A percentile compares a stretch with the other conserved stretches of the same genome.
Conservation (phyloP, 2,113 vertebrate species). For the Eptesicus fuscus region DNA sequence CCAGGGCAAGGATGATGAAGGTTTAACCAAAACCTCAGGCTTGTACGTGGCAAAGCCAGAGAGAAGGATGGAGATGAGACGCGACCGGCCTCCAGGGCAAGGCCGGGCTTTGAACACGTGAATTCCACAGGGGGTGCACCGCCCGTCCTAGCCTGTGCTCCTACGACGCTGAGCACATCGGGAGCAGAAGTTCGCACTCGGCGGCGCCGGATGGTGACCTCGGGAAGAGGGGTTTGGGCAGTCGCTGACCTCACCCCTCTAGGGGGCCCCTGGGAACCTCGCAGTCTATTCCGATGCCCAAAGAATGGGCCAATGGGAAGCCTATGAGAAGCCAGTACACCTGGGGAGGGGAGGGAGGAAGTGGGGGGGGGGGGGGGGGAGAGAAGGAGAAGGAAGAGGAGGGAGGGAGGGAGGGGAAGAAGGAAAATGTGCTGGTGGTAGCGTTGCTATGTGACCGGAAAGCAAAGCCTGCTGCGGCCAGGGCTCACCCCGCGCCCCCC, state of each 20-base stretch:
- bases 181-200: neutral
- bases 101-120: neutral
- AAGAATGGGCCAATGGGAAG: neutral
- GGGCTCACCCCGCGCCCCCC: neutral
- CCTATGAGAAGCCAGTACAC: neutral
- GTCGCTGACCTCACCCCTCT: neutral
- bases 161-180: neutral
- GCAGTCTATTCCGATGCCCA: rapidly evolving
- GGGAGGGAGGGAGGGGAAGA: too few species aligned
- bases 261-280: neutral
- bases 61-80: neutral
- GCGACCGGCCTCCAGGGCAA: neutral
- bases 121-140: neutral
- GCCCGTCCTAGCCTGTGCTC: slow-evolving; percentile 1
- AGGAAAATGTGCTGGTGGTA: rapidly evolving
- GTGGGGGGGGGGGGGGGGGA: neutral
- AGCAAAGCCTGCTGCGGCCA: neutral
- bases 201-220: neutral
- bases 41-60: rapidly evolving
- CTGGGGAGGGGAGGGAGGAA: neutral
- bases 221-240: neutral
- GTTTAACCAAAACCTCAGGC: neutral
- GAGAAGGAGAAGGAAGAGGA: neutral
- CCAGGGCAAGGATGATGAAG: neutral
- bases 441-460: neutral